Evolutionary conservation across 2,113 vertebrate species (phyloP), one percentile per base, ranked within the genome.

Genomic region (Aythya baeri): DNA sequence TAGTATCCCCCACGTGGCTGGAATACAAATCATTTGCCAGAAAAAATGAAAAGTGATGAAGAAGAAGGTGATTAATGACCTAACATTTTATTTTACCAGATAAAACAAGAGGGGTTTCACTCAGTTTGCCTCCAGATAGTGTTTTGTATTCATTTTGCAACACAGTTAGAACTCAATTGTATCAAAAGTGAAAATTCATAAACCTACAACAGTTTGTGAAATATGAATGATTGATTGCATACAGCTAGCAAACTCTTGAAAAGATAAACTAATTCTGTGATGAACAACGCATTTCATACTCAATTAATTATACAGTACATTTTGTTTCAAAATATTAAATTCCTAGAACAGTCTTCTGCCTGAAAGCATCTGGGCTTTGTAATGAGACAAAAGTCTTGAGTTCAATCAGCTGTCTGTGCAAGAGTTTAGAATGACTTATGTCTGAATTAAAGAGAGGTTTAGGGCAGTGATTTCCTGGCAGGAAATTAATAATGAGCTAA

Each of bases 401-500:
- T 96, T 97, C 91, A 96, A 89, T 96, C 81, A 91, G 57, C 80
- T 97, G 73, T 94, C 91, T 94, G 50, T 83, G 71, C 57, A 93
- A 96, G 92, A 91, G 65, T 95, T 97, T 91, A 95, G 75, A 96
- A 94, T 97, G 76, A 96, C 91, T 97, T 97, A 95, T 89, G 91
- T 83, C 74, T 96, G 83, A 96, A 97, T 97, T 96, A 94, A 84
- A 77, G 87, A 92, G 88, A 94, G 96, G 80, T 96, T 97, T 97
- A 91, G 83, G 82, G 57, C 44, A 96, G 76, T 79, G 78, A 91
- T 96, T 97, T 97, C 89, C 94, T 96, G 91, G 92, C 84, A 96
- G 95, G 84, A 96, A 97, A 97, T 97, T 97, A 97, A 96, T 96
- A 97, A 97, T 96, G 90, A 97, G 78, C 65, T 95, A 94, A 97